Conservation (phyloP, 2,888 invertebrate genomes). For the Hedychridium roseum region DNA sequence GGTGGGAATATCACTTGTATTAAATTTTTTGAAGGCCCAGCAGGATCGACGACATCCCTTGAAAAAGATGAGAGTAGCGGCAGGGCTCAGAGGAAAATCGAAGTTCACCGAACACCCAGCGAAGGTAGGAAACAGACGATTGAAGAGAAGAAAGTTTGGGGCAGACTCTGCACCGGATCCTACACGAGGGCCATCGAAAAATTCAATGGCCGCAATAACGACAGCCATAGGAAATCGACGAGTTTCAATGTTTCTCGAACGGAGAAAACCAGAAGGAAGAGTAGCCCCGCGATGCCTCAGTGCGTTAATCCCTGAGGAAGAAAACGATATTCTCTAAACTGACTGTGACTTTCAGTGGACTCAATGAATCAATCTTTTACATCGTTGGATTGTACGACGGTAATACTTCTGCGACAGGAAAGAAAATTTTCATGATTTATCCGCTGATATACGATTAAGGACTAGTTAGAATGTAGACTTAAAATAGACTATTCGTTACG, state of each 20-base stretch:
- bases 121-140: constrained; percentile 21
- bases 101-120: constrained; percentile 2
- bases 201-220: constrained; percentile 51
- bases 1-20: too few species aligned
- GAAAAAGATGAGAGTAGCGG: constrained; percentile 40
- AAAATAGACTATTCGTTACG: too few species aligned
- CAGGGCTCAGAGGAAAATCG: constrained; percentile 19
- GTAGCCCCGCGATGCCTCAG: constrained; percentile 56
- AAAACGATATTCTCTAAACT: too few species aligned
- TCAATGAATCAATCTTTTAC: too few species aligned
- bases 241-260: constrained; percentile 15
- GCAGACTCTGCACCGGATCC: constrained; percentile 63
- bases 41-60: constrained; percentile 29
- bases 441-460: too few species aligned
- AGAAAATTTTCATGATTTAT: too few species aligned
- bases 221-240: constrained; percentile 34
- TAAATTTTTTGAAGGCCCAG: too few species aligned
- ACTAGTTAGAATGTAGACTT: too few species aligned
- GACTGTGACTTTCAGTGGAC: too few species aligned
- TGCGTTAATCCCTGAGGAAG: constrained; percentile 40
- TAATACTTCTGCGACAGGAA: too few species aligned
- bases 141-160: constrained; percentile 57
- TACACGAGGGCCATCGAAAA: constrained; percentile 64
- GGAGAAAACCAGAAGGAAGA: constrained; percentile 58
- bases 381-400: too few species aligned